phyloP scores from a whole-genome alignment of 1,140 invertebrate species.

The Eulimnadia texana region DNA sequence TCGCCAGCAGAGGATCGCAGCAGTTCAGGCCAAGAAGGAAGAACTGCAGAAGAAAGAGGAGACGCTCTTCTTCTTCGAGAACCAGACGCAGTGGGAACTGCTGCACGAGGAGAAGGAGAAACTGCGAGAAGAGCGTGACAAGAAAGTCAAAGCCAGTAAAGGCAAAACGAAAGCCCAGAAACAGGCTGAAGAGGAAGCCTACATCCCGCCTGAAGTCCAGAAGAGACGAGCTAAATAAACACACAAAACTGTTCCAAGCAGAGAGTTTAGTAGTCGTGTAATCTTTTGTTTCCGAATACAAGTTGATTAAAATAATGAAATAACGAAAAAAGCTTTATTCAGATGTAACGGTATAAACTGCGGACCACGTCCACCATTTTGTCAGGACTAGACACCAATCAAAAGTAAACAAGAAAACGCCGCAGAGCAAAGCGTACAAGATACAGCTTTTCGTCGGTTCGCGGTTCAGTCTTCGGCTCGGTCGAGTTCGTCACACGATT shows the following conservation, averaged over 20 bases:
- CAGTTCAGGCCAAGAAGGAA: conserved; percentile 24
- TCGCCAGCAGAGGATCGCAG: conserved; percentile 20
- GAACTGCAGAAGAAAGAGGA: conserved; percentile 27
- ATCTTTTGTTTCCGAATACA: neutral
- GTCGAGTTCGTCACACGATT: conserved; percentile 15
- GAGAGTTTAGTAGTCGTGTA: neutral
- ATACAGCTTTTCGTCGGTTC: too few relatives aligned
- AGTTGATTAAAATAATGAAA: too few relatives aligned
- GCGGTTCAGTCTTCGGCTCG: conserved; percentile 2
- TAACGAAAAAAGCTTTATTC: too few relatives aligned
- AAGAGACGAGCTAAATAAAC: neutral
- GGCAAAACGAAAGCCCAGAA: conserved; percentile 7
- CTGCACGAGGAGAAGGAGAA: conserved; percentile 18
- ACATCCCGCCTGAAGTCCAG: conserved; percentile 17
- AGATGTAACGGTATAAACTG: neutral
- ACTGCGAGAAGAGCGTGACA: conserved; percentile 6
- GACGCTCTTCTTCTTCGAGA: conserved; percentile 31
- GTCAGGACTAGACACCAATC: neutral
- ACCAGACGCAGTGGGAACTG: conserved; percentile 26
- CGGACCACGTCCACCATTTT: neutral
- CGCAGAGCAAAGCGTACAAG: too few relatives aligned
- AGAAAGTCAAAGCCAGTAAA: neutral
- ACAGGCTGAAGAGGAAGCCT: conserved; percentile 15
- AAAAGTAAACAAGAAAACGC: neutral
- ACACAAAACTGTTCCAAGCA: too few relatives aligned